These are phyloP conservation scores for Punctoribates punctum DNA, from an alignment of 2,888 invertebrate species.

Conservation along the genomic window DNA sequence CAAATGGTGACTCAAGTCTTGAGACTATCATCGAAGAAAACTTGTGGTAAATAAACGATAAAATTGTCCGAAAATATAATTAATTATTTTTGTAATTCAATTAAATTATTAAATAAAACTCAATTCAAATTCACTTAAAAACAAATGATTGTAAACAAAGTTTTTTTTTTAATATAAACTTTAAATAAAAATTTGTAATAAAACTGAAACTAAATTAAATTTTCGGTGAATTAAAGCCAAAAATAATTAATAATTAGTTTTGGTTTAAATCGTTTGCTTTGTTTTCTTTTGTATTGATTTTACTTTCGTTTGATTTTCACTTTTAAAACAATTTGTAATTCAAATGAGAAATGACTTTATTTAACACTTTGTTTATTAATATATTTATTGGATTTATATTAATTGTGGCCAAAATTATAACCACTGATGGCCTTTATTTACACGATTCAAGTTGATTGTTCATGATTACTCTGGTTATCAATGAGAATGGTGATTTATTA, in stretches of 20 bases:
- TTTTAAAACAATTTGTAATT: neutral
- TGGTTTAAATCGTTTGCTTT: neutral
- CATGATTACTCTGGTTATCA: neutral
- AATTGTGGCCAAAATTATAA: neutral
- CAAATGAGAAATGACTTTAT: neutral
- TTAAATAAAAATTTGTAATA: neutral
- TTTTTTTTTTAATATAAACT: neutral
- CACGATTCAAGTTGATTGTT: neutral
- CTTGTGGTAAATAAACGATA: too few relatives aligned
- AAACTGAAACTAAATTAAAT: neutral
- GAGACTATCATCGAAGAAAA: too few relatives aligned
- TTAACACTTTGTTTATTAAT: neutral
- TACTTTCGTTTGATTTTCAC: conserved; percentile 6
- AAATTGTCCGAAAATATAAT: neutral
- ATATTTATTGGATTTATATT: neutral
- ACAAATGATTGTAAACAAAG: neutral
- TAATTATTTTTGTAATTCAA: neutral
- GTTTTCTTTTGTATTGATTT: neutral
- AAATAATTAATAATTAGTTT: neutral
- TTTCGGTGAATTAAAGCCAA: neutral
- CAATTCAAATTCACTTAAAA: neutral
- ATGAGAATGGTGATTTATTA: neutral
- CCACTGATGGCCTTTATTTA: neutral
- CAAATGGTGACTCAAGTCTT: too few relatives aligned
- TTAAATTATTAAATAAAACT: neutral